A percentile compares a stretch with the other conserved stretches of the same genome.
Conservation (phyloP, 2,113 vertebrate species). For the Brevimyrus niger region DNA sequence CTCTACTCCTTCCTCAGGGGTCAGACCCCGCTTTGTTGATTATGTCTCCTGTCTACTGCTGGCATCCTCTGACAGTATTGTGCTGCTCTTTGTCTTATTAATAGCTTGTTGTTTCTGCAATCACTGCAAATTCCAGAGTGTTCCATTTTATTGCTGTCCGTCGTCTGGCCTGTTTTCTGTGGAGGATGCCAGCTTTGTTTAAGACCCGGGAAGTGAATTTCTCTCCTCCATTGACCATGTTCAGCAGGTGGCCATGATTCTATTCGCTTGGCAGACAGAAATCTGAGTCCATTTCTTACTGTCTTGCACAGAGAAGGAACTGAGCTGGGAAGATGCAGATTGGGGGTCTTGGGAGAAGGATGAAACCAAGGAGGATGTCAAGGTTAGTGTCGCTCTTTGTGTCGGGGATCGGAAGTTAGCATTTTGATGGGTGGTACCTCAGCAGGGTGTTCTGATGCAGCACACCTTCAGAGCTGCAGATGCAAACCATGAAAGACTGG, state of each 20-base stretch:
- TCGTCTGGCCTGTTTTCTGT: background rate
- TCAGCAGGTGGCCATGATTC: background rate
- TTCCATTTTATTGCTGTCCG: background rate
- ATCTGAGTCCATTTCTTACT: background rate
- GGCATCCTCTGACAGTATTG: background rate
- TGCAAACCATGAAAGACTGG: background rate
- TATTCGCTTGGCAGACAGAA: background rate
- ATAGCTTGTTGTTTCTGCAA: background rate
- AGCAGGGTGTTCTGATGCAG: background rate
- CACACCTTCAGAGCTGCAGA: background rate
- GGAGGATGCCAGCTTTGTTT: background rate
- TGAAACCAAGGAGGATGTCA: constrained; percentile 47
- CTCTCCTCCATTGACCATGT: background rate
- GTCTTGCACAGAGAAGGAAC: constrained; percentile 51
- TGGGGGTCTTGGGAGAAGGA: constrained; percentile 74
- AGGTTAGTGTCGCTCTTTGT: background rate
- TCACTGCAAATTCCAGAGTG: background rate
- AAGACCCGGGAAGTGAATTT: background rate
- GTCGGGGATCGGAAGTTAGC: background rate
- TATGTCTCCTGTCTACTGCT: background rate
- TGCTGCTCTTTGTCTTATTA: background rate
- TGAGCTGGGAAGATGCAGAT: constrained; percentile 66
- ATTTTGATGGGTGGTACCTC: background rate
- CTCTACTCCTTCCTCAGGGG: background rate
- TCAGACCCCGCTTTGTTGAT: background rate